phyloP scores from a whole-genome alignment of 2,888 invertebrate species.

The Kuschelorhynchus macadamiae region DNA sequence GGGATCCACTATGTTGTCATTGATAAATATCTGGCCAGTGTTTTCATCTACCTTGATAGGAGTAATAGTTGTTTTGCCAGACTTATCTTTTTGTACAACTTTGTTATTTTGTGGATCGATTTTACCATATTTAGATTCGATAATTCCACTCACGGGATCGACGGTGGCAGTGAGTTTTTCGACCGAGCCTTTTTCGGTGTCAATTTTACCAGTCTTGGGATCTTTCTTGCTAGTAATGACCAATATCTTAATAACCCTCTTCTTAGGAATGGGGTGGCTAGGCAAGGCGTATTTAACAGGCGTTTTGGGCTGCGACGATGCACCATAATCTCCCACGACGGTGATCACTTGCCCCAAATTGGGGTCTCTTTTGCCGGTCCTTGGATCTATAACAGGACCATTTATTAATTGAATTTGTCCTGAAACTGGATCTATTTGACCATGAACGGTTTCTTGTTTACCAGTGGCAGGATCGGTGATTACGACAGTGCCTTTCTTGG shows the following conservation, averaged over 20 bases:
- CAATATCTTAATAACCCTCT: constrained; percentile 67
- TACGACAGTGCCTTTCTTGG: constrained; percentile 75
- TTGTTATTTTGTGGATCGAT: constrained; percentile 79
- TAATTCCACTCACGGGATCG: constrained; percentile 80
- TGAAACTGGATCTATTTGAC: constrained; percentile 75
- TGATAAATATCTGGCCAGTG: constrained; percentile 67
- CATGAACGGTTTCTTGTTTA: constrained; percentile 76
- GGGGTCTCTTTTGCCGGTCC: constrained; percentile 76
- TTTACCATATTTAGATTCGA: constrained; percentile 81
- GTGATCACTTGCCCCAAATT: constrained; percentile 74
- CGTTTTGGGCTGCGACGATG: constrained; percentile 61
- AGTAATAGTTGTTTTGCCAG: constrained; percentile 65
- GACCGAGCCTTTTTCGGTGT: constrained; percentile 74
- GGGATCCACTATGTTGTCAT: constrained; percentile 66
- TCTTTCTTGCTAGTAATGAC: constrained; percentile 69
- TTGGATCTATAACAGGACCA: constrained; percentile 78
- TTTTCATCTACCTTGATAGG: constrained; percentile 66
- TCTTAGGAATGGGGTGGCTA: constrained; percentile 66
- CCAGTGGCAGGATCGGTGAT: constrained; percentile 76
- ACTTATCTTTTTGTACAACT: constrained; percentile 66
- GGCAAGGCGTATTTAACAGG: constrained; percentile 71
- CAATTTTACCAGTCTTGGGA: constrained; percentile 71
- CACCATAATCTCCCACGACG: constrained; percentile 60
- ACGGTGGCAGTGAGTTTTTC: constrained; percentile 75
- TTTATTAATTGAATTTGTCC: constrained; percentile 78